These are phyloP conservation scores for Teleiodes luculella DNA, from an alignment of 2,888 invertebrate genomes.

Conservation along the genomic window DNA sequence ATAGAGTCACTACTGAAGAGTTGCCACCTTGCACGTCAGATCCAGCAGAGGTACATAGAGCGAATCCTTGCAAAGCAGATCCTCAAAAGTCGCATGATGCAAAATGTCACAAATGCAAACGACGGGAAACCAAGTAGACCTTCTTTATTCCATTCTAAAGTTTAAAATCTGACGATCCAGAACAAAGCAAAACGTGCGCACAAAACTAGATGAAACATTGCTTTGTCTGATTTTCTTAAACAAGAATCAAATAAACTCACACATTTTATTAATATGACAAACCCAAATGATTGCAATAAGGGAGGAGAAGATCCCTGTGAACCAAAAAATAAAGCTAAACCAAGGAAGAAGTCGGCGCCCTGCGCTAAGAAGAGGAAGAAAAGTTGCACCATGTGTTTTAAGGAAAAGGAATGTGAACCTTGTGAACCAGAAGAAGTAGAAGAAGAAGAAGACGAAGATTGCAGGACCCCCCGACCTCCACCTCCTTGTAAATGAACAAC, in stretches of 20 bases:
- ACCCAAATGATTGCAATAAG: too few species aligned
- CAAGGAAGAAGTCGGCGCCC: background rate
- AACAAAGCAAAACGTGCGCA: too few species aligned
- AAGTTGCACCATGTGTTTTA: background rate
- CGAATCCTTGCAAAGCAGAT: background rate
- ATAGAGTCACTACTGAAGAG: background rate
- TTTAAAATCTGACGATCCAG: too few species aligned
- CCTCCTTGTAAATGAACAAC: too few species aligned
- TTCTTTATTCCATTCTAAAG: background rate
- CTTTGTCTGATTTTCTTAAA: too few species aligned
- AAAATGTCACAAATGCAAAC: background rate
- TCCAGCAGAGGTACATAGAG: background rate
- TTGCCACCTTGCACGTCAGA: background rate
- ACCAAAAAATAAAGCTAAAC: too few species aligned
- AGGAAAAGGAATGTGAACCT: background rate
- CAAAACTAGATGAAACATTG: too few species aligned
- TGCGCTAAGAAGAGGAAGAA: background rate
- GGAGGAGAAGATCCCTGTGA: too few species aligned
- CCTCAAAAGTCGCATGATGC: background rate
- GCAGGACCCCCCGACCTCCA: background rate
- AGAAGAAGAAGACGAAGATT: background rate
- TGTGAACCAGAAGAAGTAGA: background rate
- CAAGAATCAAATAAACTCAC: too few species aligned
- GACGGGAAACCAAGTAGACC: background rate
- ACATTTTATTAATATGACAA: too few species aligned